These are phyloP conservation scores for Heliconius nattereri DNA, from an alignment of 1,140 invertebrate species.

Conservation along the genomic window DNA sequence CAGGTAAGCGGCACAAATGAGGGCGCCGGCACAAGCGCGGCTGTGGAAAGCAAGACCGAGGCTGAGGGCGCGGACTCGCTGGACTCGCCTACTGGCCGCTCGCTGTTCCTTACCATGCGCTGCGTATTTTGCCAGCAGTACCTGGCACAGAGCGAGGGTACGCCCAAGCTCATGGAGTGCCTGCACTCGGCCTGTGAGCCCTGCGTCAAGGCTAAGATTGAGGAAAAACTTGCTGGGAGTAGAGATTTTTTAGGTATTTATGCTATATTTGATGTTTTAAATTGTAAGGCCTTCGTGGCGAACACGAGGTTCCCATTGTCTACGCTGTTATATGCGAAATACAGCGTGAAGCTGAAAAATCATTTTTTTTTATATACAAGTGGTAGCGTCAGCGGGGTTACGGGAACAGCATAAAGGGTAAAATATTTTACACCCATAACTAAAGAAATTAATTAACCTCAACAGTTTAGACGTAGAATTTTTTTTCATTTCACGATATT, in stretches of 20 bases:
- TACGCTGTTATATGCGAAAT: no score
- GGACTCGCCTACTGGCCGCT: conserved; percentile 59
- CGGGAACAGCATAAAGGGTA: no score
- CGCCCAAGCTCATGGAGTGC: conserved; percentile 91
- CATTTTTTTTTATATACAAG: no score
- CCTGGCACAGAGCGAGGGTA: conserved; percentile 63
- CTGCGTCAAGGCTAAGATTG: conserved; percentile 88
- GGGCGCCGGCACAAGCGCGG: conserved; percentile 39
- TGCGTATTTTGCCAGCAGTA: conserved; percentile 63
- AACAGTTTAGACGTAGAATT: no score
- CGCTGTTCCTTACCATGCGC: conserved; percentile 51
- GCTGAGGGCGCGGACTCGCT: conserved; percentile 65
- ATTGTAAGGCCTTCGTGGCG: no score
- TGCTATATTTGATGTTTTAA: no score
- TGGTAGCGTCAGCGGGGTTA: no score
- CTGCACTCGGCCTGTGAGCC: conserved; percentile 90
- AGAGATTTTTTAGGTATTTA: conserved; percentile 65
- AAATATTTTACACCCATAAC: no score
- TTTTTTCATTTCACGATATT: no score
- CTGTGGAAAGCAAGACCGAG: conserved; percentile 39
- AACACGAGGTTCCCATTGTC: no score
- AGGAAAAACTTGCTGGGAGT: conserved; percentile 73
- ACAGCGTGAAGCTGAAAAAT: no score
- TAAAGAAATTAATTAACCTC: no score
- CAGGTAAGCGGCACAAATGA: neutral